Evolutionary conservation across 2,113 vertebrate species (phyloP), one percentile per base, ranked within the genome.

Genomic region (Lamprologus callipterus): DNA sequence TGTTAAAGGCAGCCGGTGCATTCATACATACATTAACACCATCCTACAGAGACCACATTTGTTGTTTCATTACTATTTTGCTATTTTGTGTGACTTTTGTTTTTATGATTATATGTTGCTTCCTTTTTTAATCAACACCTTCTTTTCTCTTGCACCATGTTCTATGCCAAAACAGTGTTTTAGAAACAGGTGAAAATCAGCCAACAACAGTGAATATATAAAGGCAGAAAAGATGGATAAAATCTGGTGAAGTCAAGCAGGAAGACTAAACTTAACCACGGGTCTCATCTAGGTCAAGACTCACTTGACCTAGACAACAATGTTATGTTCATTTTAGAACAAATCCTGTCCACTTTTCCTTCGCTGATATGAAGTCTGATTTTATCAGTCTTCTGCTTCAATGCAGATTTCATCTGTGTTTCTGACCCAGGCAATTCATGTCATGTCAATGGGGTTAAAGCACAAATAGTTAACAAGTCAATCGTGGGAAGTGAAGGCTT

Each of bases 201-300:
- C 2, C 23, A 51, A 47, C 54, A 35, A 16, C 14, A 14, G 33
- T 79, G 47, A 42, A 54, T 68, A 81, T 26, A 19, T 28, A 31
- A 85, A 49, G 26, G 57, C 35, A 57, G n/a, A 68, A 84, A 5
- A 40, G 51, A 78, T 78, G 31, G 60, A 35, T 49, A n/a, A 65
- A 83, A 26, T 45, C 86, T 88, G 73, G 49, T 60, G 83, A 85
- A 85, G 68, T 94, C 88, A 90, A 85, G 84, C 90, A 91, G 87
- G 85, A 94, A 93, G 89, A n/a, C 58, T 4, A 63, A 84, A 85
- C 53, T 85, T 87, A 85, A 85, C 89, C 42, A 6, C 10, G 21
- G 86, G 82, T 87, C 79, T 60, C 7, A 7, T 57, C 17, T 17
- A 63, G 88, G 91, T 91, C 87, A 93, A 88, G 75, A 85, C 83